Conservation (phyloP, 2,113 vertebrate genomes). For the Perognathus longimembris region DNA sequence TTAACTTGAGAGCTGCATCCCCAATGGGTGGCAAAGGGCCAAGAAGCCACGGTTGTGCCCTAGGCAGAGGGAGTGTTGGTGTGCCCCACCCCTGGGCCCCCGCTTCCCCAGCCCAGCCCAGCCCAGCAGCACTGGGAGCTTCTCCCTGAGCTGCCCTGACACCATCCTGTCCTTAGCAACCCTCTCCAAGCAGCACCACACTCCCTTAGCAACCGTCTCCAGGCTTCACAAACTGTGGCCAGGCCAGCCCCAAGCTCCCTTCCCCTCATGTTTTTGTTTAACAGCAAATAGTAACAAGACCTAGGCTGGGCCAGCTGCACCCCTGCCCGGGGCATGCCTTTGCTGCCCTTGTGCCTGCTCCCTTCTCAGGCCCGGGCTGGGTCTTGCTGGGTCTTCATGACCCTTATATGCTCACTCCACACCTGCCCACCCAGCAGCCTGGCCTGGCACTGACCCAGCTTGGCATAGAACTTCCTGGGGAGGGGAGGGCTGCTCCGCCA, state of each 20-base stretch:
- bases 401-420: conserved; percentile 39
- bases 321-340: conserved; percentile 71
- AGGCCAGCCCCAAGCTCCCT: conserved; percentile 73
- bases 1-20: conserved; percentile 35
- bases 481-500: conserved; percentile 17
- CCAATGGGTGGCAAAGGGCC: conserved; percentile 62
- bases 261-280: conserved; percentile 81
- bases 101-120: conserved; percentile 65
- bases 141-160: conserved; percentile 75
- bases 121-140: conserved; percentile 77
- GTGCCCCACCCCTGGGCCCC: conserved; percentile 75
- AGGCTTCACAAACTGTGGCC: conserved; percentile 81
- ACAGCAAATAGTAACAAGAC: conserved; percentile 74
- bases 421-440: conserved; percentile 49
- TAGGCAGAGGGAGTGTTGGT: conserved; percentile 75
- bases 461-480: conserved; percentile 8
- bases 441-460: conserved; percentile 30
- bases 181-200: conserved; percentile 79
- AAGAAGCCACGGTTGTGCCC: conserved; percentile 70
- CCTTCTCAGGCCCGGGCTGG: conserved; percentile 23
- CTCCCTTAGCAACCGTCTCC: conserved; percentile 82
- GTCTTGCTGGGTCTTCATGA: conserved; percentile 37
- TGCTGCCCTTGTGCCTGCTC: conserved; percentile 47
- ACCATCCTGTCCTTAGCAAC: conserved; percentile 81
- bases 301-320: conserved; percentile 64